Base-by-base conservation (phyloP, 2,888 invertebrate genomes). In the Syritta pipiens region DNA sequence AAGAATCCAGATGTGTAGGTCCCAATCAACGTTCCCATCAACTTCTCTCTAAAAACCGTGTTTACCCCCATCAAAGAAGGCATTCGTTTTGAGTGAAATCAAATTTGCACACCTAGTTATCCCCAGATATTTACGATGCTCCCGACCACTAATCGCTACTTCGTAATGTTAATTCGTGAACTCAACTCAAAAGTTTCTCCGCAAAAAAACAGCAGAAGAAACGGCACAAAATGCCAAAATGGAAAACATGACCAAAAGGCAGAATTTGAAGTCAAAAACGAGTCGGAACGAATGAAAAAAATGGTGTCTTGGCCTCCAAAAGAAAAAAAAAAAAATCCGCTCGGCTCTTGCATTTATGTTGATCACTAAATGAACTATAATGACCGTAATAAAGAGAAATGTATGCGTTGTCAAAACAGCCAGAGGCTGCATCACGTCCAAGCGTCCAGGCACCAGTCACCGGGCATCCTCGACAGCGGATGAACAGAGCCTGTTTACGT, bases 401-500 rank as follows among this genome's bases (percentile, higher is more conserved):
- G 79, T 79, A 62, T 79, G 79, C 79, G 79, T 79, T 79, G 79
- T 79, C 79, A 79, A 79, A 79, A 79, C 79, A 79, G 79, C 79
- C 79, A 74, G 74, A 79, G 79, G 79, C 74, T 30, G 65, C 67
- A 79, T 67, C 53, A 63, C 49, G 20, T 37, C 37, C 37, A 37
- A 17, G 37, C 37, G 37, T 14, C 17, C 30, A 49, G 40, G 22
- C 48, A 51, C 59, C 75, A 62, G 26, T 26, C 42, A 59, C 30
- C 42, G 22, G 26, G 20, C 42, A 42, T 55, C 48, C 53, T 46
- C 42, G 19, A 51, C 32, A 57, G 12, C 42, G 69, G 55, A 75
- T 68, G 65, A 26, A 48, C 6, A 12, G 40, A 62, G 46, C 62
- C 55, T 49, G 69, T 55, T 60, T 42, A 32, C 42, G 59, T 62